These are phyloP conservation scores for Cryptus armator DNA, from an alignment of 2,888 invertebrate species.

Conservation along the genomic window DNA sequence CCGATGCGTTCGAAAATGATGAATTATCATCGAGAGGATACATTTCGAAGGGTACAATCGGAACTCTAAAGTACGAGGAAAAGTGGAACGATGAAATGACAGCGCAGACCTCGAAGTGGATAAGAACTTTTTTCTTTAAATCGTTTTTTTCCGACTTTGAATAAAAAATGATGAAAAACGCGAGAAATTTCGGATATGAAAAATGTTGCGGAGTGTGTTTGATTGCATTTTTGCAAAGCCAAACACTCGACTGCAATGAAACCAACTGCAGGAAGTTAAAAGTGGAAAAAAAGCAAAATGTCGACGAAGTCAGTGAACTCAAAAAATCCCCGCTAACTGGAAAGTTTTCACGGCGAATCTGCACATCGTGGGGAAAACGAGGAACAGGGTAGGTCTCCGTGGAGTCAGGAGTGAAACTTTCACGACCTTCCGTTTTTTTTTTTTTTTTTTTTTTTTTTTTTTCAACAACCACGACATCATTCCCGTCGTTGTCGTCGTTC, in stretches of 20 bases:
- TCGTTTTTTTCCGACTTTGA: too few species aligned
- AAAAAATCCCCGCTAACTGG: conserved; percentile 47
- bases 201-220: too few species aligned
- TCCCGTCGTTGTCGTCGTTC: conserved; percentile 64
- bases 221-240: background rate
- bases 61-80: too few species aligned
- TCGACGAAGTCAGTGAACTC: conserved; percentile 32
- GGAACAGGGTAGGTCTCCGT: background rate
- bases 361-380: background rate
- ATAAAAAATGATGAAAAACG: too few species aligned
- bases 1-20: too few species aligned
- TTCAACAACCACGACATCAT: conserved; percentile 10
- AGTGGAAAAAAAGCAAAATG: conserved; percentile 34
- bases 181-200: too few species aligned
- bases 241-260: background rate
- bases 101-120: too few species aligned
- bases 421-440: conserved; percentile 35
- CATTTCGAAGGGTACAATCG: too few species aligned
- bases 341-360: conserved; percentile 59
- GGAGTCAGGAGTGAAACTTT: conserved; percentile 49
- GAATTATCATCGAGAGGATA: too few species aligned
- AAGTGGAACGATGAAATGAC: too few species aligned
- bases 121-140: too few species aligned
- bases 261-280: conserved; percentile 25
- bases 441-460: conserved; percentile 13